Conservation (phyloP, 2,888 invertebrate genomes). For the Caenorhabditis wallacei region DNA sequence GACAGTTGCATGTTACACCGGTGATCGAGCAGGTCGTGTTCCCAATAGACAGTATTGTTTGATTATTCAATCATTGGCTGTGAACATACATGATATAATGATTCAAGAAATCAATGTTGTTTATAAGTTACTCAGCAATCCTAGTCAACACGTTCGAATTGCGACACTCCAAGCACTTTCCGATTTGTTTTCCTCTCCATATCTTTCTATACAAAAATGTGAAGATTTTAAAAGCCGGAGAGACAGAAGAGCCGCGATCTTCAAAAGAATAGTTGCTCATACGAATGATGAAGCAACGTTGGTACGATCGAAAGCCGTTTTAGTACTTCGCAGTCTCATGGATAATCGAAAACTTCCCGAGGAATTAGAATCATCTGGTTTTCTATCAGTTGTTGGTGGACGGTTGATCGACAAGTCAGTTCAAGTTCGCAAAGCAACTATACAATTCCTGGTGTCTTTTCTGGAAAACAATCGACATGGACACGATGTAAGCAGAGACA, state of each 20-base stretch:
- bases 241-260: slow-evolving; percentile 6
- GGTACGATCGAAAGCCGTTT: slow-evolving; percentile 89
- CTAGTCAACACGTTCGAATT: slow-evolving; percentile 39
- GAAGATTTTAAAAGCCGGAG: background rate
- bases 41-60: slow-evolving; percentile 66
- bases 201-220: slow-evolving; percentile 4
- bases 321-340: slow-evolving; percentile 87
- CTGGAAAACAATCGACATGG: slow-evolving; percentile 90
- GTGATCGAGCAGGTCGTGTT: slow-evolving; percentile 67
- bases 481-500: slow-evolving; percentile 69
- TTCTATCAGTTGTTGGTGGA: slow-evolving; percentile 56
- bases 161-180: slow-evolving; percentile 36
- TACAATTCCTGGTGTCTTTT: slow-evolving; percentile 89
- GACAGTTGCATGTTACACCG: background rate
- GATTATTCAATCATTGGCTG: slow-evolving; percentile 39
- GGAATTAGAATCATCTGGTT: slow-evolving; percentile 42
- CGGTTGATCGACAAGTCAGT: slow-evolving; percentile 84
- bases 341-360: slow-evolving; percentile 54
- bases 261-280: slow-evolving; percentile 24
- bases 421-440: slow-evolving; percentile 91
- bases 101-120: slow-evolving; percentile 28
- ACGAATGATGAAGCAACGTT: slow-evolving; percentile 48
- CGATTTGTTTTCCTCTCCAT: slow-evolving; percentile 35
- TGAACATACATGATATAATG: slow-evolving; percentile 40
- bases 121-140: slow-evolving; percentile 31